These are phyloP conservation scores for Agrochola macilenta DNA, from an alignment of 2,888 invertebrate genomes.

Conservation along the genomic window DNA sequence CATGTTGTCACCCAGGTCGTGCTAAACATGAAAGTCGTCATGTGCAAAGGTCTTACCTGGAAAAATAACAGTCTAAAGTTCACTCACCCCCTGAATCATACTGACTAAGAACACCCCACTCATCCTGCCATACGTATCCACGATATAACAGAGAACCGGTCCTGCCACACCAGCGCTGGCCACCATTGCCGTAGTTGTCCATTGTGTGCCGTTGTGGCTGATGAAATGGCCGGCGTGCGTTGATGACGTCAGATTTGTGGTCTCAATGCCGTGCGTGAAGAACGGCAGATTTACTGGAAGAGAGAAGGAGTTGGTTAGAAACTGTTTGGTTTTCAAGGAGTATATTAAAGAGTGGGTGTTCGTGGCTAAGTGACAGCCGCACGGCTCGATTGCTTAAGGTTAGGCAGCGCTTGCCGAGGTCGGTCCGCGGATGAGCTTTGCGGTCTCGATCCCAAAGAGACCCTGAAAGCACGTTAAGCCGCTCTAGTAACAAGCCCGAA, in stretches of 20 bases:
- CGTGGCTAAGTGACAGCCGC: too few species aligned
- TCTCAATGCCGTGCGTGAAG: conserved; percentile 83
- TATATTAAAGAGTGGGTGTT: background rate
- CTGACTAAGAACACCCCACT: conserved; percentile 79
- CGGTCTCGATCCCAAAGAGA: background rate
- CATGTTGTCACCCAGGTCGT: background rate
- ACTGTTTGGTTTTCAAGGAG: too few species aligned
- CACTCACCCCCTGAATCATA: conserved; percentile 83
- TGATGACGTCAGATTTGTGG: conserved; percentile 76
- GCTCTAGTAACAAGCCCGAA: background rate
- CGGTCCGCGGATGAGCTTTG: too few species aligned
- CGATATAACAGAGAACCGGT: conserved; percentile 73
- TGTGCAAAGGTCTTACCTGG: background rate
- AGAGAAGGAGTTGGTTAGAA: background rate
- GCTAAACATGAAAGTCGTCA: background rate
- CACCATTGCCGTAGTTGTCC: conserved; percentile 79
- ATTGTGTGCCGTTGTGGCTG: conserved; percentile 72
- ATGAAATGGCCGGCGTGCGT: conserved; percentile 78
- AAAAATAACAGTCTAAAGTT: background rate
- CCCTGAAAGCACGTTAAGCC: background rate
- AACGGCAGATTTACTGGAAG: conserved; percentile 82
- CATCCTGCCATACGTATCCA: conserved; percentile 79
- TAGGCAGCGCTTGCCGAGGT: too few species aligned
- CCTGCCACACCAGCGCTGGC: conserved; percentile 74
- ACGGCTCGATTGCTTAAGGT: background rate